Conservation (phyloP, 2,113 vertebrate genomes). For the Ramphastos sulfuratus region DNA sequence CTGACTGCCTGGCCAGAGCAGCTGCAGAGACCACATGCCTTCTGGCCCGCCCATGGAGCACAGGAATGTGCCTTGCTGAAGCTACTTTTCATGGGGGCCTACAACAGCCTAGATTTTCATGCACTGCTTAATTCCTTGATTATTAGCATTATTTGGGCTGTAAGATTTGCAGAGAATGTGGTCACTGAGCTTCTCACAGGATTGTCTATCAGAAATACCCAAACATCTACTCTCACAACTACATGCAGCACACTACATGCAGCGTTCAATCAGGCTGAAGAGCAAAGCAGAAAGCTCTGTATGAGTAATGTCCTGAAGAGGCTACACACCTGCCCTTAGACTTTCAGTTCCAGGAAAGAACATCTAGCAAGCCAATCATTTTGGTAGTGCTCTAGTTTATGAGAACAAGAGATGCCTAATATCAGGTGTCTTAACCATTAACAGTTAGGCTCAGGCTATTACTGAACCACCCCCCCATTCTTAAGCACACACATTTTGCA, state of each 20-base stretch:
- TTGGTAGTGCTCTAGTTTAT: neutral
- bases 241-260: rapidly evolving
- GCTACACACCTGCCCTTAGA: neutral
- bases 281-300: neutral
- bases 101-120: conserved; percentile 5
- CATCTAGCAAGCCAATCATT: neutral
- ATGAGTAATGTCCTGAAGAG: rapidly evolving
- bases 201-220: neutral
- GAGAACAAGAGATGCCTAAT: neutral
- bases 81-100: neutral
- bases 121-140: neutral
- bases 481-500: neutral
- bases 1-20: rapidly evolving
- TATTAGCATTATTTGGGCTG: neutral
- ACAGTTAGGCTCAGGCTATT: neutral
- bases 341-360: neutral
- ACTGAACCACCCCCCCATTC: neutral
- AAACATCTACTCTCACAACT: neutral
- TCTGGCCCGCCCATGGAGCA: neutral
- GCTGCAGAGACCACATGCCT: rapidly evolving
- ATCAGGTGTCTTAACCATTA: neutral
- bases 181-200: neutral
- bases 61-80: conserved; percentile 14
- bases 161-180: neutral
- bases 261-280: neutral